Conservation (phyloP, 2,888 invertebrate genomes). For the Acanthoscelides obtectus region DNA sequence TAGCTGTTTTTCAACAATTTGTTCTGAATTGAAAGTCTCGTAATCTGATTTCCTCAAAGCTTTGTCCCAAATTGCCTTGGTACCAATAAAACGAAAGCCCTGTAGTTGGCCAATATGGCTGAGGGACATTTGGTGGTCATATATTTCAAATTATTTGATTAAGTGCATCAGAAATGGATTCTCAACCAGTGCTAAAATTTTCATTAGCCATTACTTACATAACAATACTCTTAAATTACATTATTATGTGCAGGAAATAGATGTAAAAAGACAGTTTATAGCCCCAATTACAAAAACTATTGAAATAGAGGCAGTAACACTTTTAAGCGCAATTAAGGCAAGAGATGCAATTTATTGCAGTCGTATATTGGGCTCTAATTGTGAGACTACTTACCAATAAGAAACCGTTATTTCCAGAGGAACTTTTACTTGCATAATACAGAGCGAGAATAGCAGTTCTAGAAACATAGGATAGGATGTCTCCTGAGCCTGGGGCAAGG, state of each 20-base stretch:
- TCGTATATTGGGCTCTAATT: neutral
- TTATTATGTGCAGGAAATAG: neutral
- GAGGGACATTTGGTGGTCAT: no score
- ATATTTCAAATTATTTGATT: no score
- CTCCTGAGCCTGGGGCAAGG: no score
- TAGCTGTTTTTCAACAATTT: no score
- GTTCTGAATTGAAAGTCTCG: no score
- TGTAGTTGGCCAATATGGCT: no score
- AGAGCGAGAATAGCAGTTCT: no score
- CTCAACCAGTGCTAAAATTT: neutral
- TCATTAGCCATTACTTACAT: neutral
- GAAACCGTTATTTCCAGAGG: neutral
- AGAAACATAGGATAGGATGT: no score
- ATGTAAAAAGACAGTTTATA: neutral
- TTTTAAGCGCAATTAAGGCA: neutral
- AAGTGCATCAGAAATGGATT: neutral
- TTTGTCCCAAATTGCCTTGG: no score
- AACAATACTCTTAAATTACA: neutral
- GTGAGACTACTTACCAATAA: neutral
- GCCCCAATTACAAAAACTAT: neutral
- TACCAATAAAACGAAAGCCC: no score
- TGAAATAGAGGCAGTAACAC: neutral
- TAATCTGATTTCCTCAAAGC: no score
- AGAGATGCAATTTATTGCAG: neutral
- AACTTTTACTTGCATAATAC: neutral